Base-by-base conservation (phyloP, 2,797 vertebrate species). In the Chromis chromis region DNA sequence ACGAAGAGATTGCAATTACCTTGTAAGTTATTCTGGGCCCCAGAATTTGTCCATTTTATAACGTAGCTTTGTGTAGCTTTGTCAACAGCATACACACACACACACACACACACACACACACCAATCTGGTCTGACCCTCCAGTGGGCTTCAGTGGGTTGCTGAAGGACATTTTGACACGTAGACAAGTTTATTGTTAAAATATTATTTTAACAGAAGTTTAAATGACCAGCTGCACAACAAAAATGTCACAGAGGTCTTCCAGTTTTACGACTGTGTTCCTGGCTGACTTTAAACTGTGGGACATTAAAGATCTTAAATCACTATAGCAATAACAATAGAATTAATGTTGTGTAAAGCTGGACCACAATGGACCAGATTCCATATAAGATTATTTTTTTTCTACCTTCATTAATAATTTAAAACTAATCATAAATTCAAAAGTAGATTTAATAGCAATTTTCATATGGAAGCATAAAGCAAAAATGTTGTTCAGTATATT, bases 331-430 rank as follows among this genome's bases (percentile, higher is more conserved):
- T 58, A 66, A 42, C 14, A 67, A 36, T 71, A 57, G 50, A 76
- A 73, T 73, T 64, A 63, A 69, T 69, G 52, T 40, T 56, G 31
- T 79, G 67, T 86, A 70, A 71, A 83, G 76, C 50, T 73, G 52
- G 59, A 54, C 55, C 19, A 52, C 46, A 76, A 73, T 49, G 6
- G n/a, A 66, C 25, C 22, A 28, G 42, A 44, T 72, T 58, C 10
- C 58, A 25, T 24, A 36, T 11, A 10, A 36, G 33, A 4, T 10
- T 3, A 48, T n/a, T n/a, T 19, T 46, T 7, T n/a, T n/a, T 19
- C 28, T n/a, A n/a, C 33, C 40, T 42, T 42, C 13, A 42, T 42
- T 42, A 42, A 4, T 14, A 0, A 42, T 42, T 9, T 36, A 36
- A 42, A 24, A 8, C 19, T 21, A 12, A 12, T 33, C 11, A 21